Evolutionary conservation across 2,888 invertebrate species (phyloP).

Genomic region (Hymenopus coronatus): DNA sequence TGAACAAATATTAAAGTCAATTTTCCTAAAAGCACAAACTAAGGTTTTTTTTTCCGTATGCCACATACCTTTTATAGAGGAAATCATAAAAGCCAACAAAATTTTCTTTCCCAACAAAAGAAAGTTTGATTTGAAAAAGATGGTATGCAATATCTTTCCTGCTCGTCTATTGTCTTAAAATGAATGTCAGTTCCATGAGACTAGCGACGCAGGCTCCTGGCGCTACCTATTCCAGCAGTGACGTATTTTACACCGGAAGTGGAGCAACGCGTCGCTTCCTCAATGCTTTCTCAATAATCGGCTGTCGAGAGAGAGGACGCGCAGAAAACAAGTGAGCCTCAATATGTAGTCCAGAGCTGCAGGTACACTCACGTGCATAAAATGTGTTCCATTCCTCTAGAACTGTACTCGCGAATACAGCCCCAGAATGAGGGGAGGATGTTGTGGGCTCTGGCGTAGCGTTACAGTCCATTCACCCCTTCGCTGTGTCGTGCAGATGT

Average conservation of each 20-base stretch:
- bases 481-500: too few relatives aligned
- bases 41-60: too few relatives aligned
- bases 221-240: neutral
- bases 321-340: neutral
- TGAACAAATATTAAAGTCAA: too few relatives aligned
- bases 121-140: neutral
- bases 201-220: neutral
- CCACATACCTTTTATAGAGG: too few relatives aligned
- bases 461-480: too few relatives aligned
- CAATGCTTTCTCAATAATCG: neutral
- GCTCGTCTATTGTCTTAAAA: neutral
- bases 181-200: neutral
- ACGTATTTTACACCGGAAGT: neutral
- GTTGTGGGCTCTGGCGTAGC: too few relatives aligned
- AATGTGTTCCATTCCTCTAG: too few relatives aligned
- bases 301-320: neutral
- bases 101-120: neutral
- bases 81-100: too few relatives aligned
- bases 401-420: too few relatives aligned
- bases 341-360: neutral
- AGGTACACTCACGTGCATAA: too few relatives aligned
- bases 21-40: too few relatives aligned
- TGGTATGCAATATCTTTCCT: neutral
- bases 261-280: neutral
- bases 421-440: too few relatives aligned